phyloP scores from a whole-genome alignment of 1,140 invertebrate genomes.

The Lysiphlebus fabarum region DNA sequence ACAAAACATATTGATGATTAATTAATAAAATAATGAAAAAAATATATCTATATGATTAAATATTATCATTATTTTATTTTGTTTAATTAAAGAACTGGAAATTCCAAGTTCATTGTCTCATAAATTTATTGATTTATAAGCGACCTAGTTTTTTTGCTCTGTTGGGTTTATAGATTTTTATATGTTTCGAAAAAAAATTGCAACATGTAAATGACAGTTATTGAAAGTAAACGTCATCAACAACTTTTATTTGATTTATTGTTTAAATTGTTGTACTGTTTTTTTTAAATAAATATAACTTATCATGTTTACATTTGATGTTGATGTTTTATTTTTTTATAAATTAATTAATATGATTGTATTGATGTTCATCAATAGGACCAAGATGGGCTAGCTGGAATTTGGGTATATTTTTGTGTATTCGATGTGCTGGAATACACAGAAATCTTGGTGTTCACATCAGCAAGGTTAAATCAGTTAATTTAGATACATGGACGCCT shows the following conservation, averaged over 20 bases:
- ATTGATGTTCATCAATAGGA: conserved; percentile 59
- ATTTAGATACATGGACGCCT: conserved; percentile 96
- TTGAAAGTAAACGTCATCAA: conserved; percentile 9
- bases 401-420: conserved; percentile 95
- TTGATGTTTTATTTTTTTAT: too few relatives aligned
- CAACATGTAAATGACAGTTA: conserved; percentile 7
- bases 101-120: conserved; percentile 9
- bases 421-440: conserved; percentile 96
- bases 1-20: too few relatives aligned
- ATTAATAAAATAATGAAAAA: too few relatives aligned
- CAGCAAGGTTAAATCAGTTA: conserved; percentile 96
- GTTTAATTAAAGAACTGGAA: conserved; percentile 9
- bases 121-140: conserved; percentile 20
- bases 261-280: not conserved
- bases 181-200: conserved; percentile 1
- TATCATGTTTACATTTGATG: too few relatives aligned
- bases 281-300: too few relatives aligned
- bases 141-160: conserved; percentile 23
- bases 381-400: conserved; percentile 99
- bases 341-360: not conserved
- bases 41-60: too few relatives aligned
- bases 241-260: not conserved
- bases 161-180: conserved; percentile 17
- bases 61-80: too few relatives aligned
- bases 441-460: conserved; percentile 97